A percentile compares a stretch with the other conserved stretches of the same genome.
phyloP scores from a whole-genome alignment of 2,113 vertebrate species.

The Tachysurus fulvidraco region DNA sequence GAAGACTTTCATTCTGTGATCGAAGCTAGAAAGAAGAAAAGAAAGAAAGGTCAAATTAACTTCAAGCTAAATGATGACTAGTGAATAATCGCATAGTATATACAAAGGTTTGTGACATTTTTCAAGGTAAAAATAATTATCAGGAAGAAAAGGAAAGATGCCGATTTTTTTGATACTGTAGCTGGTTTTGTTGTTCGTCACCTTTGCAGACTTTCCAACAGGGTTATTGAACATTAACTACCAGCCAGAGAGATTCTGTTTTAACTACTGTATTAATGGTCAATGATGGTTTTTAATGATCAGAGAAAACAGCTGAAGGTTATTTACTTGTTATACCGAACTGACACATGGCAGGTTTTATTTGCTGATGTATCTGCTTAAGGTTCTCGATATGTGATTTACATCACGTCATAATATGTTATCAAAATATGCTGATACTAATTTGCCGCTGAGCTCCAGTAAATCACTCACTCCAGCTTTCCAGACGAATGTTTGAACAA shows the following conservation, averaged over 20 bases:
- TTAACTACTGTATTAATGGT: too few relatives aligned
- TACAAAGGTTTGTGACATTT: not conserved
- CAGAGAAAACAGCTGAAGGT: not conserved
- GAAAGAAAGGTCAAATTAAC: not conserved
- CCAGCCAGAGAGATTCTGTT: not conserved
- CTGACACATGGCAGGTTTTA: conserved; percentile 2
- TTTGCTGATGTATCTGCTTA: not conserved
- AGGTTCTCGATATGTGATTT: not conserved
- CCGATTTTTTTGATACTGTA: not conserved
- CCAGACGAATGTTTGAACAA: not conserved
- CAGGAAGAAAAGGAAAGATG: not conserved
- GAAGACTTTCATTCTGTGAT: conserved; percentile 80
- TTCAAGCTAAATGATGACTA: not conserved
- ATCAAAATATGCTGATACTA: not conserved
- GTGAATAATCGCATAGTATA: not conserved
- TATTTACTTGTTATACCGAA: not conserved
- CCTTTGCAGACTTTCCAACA: not conserved
- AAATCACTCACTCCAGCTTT: not conserved
- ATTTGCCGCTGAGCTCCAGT: not conserved
- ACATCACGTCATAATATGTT: not conserved
- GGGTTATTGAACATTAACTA: not conserved
- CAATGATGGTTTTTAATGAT: too few relatives aligned
- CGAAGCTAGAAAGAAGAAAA: conserved; percentile 68
- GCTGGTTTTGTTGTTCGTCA: not conserved
- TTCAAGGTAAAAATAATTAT: not conserved